Evolutionary conservation across 2,888 invertebrate species (phyloP).

Genomic region (Diloba caeruleocephala): DNA sequence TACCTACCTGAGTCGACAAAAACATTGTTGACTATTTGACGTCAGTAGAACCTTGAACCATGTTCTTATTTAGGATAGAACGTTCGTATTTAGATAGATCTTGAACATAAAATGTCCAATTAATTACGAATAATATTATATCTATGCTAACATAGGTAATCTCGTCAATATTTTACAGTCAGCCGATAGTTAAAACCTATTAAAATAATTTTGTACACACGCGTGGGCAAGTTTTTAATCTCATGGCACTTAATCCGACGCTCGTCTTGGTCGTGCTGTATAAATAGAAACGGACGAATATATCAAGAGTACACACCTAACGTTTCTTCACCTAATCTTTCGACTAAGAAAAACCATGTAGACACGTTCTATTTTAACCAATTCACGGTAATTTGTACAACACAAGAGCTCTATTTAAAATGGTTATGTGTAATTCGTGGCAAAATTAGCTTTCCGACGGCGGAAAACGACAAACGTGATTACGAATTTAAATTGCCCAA

Average conservation of each 20-base stretch:
- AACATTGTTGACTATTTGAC: too few species aligned
- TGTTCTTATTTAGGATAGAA: too few species aligned
- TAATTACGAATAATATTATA: too few species aligned
- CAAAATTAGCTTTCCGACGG: constrained; percentile 69
- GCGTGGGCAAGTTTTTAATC: constrained; percentile 35
- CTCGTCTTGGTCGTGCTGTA: constrained; percentile 25
- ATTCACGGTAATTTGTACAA: constrained; percentile 23
- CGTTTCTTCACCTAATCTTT: constrained; percentile 27
- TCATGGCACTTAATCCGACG: constrained; percentile 27
- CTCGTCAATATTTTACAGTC: constrained; percentile 24
- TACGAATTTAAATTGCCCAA: constrained; percentile 82
- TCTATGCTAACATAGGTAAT: neutral
- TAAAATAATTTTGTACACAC: constrained; percentile 37
- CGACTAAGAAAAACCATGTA: constrained; percentile 18
- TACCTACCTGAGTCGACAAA: too few species aligned
- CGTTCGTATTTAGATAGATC: too few species aligned
- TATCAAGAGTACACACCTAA: constrained; percentile 39
- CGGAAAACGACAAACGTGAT: constrained; percentile 75
- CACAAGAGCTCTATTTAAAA: constrained; percentile 51
- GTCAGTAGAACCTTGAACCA: too few species aligned
- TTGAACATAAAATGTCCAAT: too few species aligned
- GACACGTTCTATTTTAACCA: constrained; percentile 35
- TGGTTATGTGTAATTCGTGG: constrained; percentile 58
- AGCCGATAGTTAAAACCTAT: constrained; percentile 30
- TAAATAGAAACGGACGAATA: constrained; percentile 48